A percentile compares a stretch with the other conserved stretches of the same genome.
Evolutionary conservation across 2,113 vertebrate genomes (phyloP).

Genomic region (Nannobrachium achirus): DNA sequence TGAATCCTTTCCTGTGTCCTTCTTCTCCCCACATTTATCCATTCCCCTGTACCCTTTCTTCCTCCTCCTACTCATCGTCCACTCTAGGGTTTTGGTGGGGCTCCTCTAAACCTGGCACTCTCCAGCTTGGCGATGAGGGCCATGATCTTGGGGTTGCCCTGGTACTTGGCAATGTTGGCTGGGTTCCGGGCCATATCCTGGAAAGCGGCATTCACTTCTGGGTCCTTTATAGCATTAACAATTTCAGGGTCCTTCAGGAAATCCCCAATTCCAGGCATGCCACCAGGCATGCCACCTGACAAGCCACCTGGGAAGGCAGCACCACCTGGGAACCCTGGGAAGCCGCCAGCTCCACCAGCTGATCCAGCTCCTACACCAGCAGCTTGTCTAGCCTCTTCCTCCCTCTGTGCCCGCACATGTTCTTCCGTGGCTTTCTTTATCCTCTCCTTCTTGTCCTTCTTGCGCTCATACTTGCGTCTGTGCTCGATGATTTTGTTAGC

Average conservation of each 20-base stretch:
- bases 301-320: slow-evolving; percentile 66
- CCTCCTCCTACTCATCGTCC: not conserved
- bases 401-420: slow-evolving; percentile 90
- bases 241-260: slow-evolving; percentile 96
- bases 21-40: not conserved
- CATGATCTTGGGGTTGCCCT: slow-evolving; percentile 98
- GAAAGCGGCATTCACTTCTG: slow-evolving; percentile 96
- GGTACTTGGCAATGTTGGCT: slow-evolving; percentile 96
- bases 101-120: slow-evolving; percentile 91
- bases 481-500: slow-evolving; percentile 96
- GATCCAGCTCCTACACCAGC: slow-evolving; percentile 66
- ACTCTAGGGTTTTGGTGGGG: slow-evolving; percentile 72
- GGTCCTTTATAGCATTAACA: slow-evolving; percentile 97
- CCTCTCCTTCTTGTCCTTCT: slow-evolving; percentile 91
- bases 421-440: slow-evolving; percentile 95
- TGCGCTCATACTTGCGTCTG: slow-evolving; percentile 95
- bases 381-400: slow-evolving; percentile 89
- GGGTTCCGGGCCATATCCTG: slow-evolving; percentile 98
- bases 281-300: slow-evolving; percentile 62
- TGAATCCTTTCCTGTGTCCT: not conserved
- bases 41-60: not conserved
- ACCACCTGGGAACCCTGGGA: slow-evolving; percentile 93
- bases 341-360: too few species aligned
- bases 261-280: slow-evolving; percentile 91
- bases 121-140: slow-evolving; percentile 92